Percentiles rank a stretch among this genome's conserved stretches.
Conservation (phyloP, 2,888 invertebrate genomes). For the Agrotis exclamationis region DNA sequence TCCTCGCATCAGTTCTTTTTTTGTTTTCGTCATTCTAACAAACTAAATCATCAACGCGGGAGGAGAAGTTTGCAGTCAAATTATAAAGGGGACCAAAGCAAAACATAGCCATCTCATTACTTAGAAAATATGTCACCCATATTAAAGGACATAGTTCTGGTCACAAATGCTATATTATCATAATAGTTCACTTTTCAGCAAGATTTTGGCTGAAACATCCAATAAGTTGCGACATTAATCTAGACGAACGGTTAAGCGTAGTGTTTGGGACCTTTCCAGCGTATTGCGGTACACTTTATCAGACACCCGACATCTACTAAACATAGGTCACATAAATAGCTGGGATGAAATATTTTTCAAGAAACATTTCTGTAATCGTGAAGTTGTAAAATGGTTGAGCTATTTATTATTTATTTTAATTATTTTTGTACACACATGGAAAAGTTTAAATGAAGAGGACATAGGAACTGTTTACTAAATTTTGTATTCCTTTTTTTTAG, state of each 20-base stretch:
- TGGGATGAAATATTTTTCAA: slow-evolving; percentile 27
- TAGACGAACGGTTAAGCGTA: slow-evolving; percentile 54
- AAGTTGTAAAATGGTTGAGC: neutral
- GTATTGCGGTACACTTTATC: slow-evolving; percentile 58
- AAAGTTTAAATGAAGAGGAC: too few species aligned
- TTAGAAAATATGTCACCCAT: slow-evolving; percentile 21
- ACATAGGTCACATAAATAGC: slow-evolving; percentile 51
- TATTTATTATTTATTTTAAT: neutral
- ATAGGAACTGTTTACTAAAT: too few species aligned
- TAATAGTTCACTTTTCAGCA: slow-evolving; percentile 56
- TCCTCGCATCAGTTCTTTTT: too few species aligned
- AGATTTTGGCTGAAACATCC: slow-evolving; percentile 57
- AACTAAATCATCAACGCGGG: too few species aligned
- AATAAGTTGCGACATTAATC: slow-evolving; percentile 60
- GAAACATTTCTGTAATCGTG: slow-evolving; percentile 3
- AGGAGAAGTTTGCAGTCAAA: neutral
- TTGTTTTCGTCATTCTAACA: neutral
- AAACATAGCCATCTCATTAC: slow-evolving; percentile 17
- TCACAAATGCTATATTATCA: slow-evolving; percentile 46
- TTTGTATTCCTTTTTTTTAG: too few species aligned
- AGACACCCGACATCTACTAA: slow-evolving; percentile 41
- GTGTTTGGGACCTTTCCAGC: slow-evolving; percentile 58
- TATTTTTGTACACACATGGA: too few species aligned
- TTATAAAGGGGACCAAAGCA: too few species aligned
- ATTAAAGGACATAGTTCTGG: slow-evolving; percentile 7